Base-by-base conservation (phyloP, 2,888 invertebrate genomes). In the Cactoblastis cactorum region DNA sequence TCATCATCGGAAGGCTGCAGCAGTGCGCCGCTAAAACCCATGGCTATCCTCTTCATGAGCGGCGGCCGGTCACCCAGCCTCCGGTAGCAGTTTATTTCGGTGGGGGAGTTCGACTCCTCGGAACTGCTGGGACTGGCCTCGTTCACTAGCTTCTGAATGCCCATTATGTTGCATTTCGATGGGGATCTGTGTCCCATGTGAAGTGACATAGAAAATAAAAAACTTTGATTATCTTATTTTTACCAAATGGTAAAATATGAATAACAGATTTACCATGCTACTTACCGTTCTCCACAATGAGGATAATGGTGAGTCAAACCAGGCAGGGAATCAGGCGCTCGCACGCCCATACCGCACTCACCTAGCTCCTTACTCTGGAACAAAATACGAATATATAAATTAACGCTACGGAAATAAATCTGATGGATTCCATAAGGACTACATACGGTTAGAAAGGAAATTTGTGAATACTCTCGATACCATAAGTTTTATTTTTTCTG, bases 51-150 rank as follows among this genome's bases (percentile, higher is more conserved):
- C 80, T 94, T 95, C 74, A 93, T 93, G 69, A 96, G 91, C 48
- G 95, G 95, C 53, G 96, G 95, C 76, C 96, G 94, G 77, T 96
- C 79, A 3, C 75, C 79, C 24, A 96, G 92, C 68, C 95, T 91
- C 76, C 95, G 93, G 85, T 95, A 96, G 72, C 95, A 95, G 86
- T 95, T 95, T 80, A 96, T 91, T 89, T 96, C 96, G 47, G 95
- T 95, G 43, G 96, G 96, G 8, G 96, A 96, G 83, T 95, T 95
- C 73, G 95, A 95, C 86, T 96, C 96, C 79, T 96, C 96, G 62
- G 95, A 96, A 75, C 94, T 94, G 80, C 92, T 93, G 28, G 93
- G 93, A 39, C 85, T 87, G 14, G 77, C 76, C 63, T 85, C 88
- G 77, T 75, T 77, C 32, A 74, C 71, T 48, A 77, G 67, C 64